These are phyloP conservation scores for Anorthoa munda DNA, from an alignment of 2,888 invertebrate species.

Conservation along the genomic window DNA sequence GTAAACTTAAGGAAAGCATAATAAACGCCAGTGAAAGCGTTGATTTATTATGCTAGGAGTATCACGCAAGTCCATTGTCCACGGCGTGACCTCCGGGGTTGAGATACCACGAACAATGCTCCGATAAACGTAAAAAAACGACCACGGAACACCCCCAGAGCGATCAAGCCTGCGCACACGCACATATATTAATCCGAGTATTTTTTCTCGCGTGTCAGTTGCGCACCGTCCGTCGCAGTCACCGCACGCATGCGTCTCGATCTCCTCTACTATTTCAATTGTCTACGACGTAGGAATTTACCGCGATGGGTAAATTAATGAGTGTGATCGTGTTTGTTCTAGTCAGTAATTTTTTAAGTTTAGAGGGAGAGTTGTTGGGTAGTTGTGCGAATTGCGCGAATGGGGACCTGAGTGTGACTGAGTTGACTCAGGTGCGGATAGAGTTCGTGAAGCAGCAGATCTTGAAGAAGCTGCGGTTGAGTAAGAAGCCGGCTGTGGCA, in stretches of 20 bases:
- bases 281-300: constrained; percentile 80
- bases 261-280: constrained; percentile 81
- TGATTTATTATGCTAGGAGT: constrained; percentile 57
- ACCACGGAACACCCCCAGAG: constrained; percentile 63
- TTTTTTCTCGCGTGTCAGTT: constrained; percentile 74
- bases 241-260: constrained; percentile 85
- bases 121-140: constrained; percentile 50
- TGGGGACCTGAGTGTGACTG: constrained; percentile 87
- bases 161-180: constrained; percentile 48
- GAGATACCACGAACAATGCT: constrained; percentile 51
- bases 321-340: constrained; percentile 80
- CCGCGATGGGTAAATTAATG: constrained; percentile 71
- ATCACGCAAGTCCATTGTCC: constrained; percentile 75
- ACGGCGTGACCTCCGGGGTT: constrained; percentile 62
- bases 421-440: constrained; percentile 93
- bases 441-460: constrained; percentile 97
- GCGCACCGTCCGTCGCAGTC: constrained; percentile 69
- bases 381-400: constrained; percentile 85
- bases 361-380: constrained; percentile 79
- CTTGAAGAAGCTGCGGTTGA: constrained; percentile 94
- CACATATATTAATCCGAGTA: constrained; percentile 64
- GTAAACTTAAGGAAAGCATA: constrained; percentile 53
- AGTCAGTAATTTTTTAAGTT: constrained; percentile 80
- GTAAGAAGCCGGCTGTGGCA: constrained; percentile 93
- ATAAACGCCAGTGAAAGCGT: constrained; percentile 44